A percentile compares a stretch with the other conserved stretches of the same genome.
Conservation (phyloP, 1,140 invertebrate species). For the Lepidurus arcticus region DNA sequence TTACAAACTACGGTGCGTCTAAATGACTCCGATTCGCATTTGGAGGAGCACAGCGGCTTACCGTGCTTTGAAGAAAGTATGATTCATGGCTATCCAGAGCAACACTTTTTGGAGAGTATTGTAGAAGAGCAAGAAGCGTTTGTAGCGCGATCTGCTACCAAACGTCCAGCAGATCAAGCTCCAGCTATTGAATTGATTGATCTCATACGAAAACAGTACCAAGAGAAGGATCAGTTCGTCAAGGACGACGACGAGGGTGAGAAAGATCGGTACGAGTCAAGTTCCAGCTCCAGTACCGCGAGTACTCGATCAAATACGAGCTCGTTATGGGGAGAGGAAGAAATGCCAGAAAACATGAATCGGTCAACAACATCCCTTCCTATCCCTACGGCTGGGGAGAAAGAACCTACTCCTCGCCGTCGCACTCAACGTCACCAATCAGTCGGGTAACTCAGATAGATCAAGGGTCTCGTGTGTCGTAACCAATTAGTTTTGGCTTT, state of each 20-base stretch:
- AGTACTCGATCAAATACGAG: not conserved
- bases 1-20: not conserved
- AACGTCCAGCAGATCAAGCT: not conserved
- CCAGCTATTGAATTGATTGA: not conserved
- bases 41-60: not conserved
- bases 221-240: slow-evolving; percentile 22
- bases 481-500: not conserved
- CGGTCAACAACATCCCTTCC: not conserved
- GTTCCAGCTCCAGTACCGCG: not conserved
- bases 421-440: slow-evolving; percentile 23
- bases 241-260: not conserved
- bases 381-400: not conserved
- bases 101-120: slow-evolving; percentile 24
- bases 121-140: slow-evolving; percentile 5
- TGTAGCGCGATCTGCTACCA: not conserved
- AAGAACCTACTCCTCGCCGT: slow-evolving; percentile 23
- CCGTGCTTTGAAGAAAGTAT: slow-evolving; percentile 26
- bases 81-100: not conserved
- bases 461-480: too few relatives aligned
- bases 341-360: not conserved
- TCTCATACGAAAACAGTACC: not conserved
- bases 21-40: slow-evolving; percentile 22
- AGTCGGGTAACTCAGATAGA: not conserved
- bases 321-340: not conserved
- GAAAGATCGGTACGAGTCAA: not conserved